These are phyloP conservation scores for Esox niger DNA, from an alignment of 2,113 vertebrate genomes.

Conservation along the genomic window DNA sequence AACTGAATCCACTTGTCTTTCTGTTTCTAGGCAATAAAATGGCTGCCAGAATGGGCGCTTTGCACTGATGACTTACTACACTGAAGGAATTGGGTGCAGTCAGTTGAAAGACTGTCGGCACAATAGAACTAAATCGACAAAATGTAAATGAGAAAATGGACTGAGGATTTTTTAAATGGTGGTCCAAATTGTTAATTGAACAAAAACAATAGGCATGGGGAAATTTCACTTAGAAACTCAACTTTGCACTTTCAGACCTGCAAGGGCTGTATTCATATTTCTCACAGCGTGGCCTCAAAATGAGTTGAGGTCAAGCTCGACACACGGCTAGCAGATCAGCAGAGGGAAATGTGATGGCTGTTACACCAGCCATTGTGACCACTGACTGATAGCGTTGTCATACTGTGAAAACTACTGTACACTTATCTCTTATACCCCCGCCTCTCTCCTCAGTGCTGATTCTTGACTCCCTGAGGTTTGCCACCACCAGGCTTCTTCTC, in stretches of 20 bases:
- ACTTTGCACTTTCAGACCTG: not conserved
- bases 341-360: not conserved
- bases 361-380: not conserved
- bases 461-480: conserved; percentile 82
- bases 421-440: conserved; percentile 20
- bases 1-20: conserved; percentile 23
- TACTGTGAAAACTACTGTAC: conserved; percentile 34
- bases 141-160: conserved; percentile 10
- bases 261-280: not conserved
- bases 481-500: conserved; percentile 85
- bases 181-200: conserved; percentile 34
- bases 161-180: not conserved
- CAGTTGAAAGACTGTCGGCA: not conserved
- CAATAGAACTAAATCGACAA: conserved; percentile 6
- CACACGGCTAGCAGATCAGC: not conserved
- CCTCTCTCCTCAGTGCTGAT: conserved; percentile 70
- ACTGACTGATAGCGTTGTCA: not conserved
- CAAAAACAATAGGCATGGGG: conserved; percentile 24
- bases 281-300: not conserved
- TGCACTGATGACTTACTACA: conserved; percentile 5
- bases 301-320: not conserved
- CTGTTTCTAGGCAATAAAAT: conserved; percentile 8
- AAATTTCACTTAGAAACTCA: not conserved
- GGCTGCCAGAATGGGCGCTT: not conserved
- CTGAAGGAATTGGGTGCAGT: not conserved